Conservation (phyloP, 2,113 vertebrate genomes). For the Bubo blakistoni region DNA sequence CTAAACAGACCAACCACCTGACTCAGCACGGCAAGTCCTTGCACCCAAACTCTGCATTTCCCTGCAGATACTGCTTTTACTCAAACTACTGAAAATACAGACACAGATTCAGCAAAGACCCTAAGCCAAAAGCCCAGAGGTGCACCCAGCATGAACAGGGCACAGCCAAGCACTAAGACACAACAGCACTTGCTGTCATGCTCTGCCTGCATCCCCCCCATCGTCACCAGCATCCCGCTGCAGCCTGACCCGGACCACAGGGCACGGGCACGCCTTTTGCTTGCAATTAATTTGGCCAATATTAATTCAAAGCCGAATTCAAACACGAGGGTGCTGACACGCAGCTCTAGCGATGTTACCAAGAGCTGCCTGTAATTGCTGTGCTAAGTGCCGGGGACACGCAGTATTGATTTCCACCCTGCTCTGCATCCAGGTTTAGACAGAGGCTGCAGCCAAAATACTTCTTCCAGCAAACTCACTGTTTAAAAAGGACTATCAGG, state of each 20-base stretch:
- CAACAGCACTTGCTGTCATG: background rate
- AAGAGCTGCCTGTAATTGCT: background rate
- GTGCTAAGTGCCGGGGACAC: background rate
- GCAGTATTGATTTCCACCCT: background rate
- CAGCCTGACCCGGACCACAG: background rate
- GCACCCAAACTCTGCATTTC: background rate
- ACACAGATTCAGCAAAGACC: background rate
- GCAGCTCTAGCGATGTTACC: background rate
- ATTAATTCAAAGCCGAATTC: background rate
- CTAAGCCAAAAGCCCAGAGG: background rate
- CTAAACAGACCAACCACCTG: fast-evolving
- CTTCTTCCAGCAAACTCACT: background rate
- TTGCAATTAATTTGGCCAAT: background rate
- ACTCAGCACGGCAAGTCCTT: fast-evolving
- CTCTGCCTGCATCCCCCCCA: background rate
- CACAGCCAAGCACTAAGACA: background rate
- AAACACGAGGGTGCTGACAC: background rate
- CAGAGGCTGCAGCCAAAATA: background rate
- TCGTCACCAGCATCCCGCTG: background rate
- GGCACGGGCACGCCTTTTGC: background rate
- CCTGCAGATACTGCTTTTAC: background rate
- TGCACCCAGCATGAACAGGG: fast-evolving
- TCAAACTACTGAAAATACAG: background rate
- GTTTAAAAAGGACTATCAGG: background rate
- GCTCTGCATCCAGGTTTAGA: background rate